Evolutionary conservation across 2,888 invertebrate species (phyloP).

Genomic region (Hyposoter didymator): DNA sequence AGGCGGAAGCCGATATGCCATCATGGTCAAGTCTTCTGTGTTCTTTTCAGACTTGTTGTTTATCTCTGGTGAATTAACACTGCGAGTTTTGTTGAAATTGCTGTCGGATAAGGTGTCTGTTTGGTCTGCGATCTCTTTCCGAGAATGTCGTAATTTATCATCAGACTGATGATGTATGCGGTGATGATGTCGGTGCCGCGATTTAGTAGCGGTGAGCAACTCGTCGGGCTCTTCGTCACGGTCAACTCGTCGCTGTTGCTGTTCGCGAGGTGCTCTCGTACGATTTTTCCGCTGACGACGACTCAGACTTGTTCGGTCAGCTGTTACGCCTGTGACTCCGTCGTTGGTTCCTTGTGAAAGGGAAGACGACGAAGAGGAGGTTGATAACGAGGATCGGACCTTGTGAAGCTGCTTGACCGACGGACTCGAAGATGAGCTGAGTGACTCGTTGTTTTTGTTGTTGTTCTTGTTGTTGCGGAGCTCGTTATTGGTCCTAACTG

Average conservation of each 20-base stretch:
- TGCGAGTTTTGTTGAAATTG: conserved; percentile 8
- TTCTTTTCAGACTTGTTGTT: neutral
- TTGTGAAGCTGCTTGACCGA: conserved; percentile 35
- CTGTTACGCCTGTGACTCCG: neutral
- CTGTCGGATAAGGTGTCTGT: neutral
- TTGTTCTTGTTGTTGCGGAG: conserved; percentile 30
- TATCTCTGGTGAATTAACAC: neutral
- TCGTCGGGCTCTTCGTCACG: conserved; percentile 71
- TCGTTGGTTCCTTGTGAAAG: conserved; percentile 83
- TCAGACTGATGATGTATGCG: conserved; percentile 59
- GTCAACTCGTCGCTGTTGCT: neutral
- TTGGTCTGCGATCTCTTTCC: conserved; percentile 32
- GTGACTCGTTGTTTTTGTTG: conserved; percentile 1
- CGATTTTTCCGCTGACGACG: conserved; percentile 86
- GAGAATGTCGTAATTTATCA: conserved; percentile 39
- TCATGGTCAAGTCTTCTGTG: neutral
- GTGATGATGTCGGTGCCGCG: conserved; percentile 56
- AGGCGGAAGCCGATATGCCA: neutral
- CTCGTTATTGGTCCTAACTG: conserved; percentile 5
- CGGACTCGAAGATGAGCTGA: neutral
- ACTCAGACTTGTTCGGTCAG: conserved; percentile 84
- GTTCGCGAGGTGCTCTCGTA: conserved; percentile 73
- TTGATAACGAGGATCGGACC: conserved; percentile 52
- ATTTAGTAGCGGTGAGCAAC: conserved; percentile 40
- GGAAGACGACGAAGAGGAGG: conserved; percentile 80